These are phyloP conservation scores for Napeogenes sylphis DNA, from an alignment of 2,888 invertebrate species.

Conservation along the genomic window DNA sequence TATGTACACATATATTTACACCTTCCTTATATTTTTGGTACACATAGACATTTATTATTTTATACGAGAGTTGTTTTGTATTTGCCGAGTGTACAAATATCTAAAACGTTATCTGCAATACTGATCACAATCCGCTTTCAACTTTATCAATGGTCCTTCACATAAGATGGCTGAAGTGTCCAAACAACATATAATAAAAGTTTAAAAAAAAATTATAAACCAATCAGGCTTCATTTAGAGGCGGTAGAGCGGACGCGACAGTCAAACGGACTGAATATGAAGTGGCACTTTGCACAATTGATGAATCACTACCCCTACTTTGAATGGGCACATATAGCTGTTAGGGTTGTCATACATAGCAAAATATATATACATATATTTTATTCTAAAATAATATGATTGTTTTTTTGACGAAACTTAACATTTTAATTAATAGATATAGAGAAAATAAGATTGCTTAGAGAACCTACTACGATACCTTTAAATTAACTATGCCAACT, in stretches of 20 bases:
- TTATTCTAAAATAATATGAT: too few species aligned
- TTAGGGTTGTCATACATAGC: slow-evolving; percentile 10
- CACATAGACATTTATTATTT: too few species aligned
- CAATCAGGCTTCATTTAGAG: slow-evolving; percentile 53
- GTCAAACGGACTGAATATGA: slow-evolving; percentile 63
- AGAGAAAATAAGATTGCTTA: too few species aligned
- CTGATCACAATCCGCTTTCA: background rate
- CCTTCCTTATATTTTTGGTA: background rate
- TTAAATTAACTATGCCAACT: too few species aligned
- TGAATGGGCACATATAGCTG: slow-evolving; percentile 27
- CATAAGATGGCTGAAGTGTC: slow-evolving; percentile 26
- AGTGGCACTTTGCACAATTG: slow-evolving; percentile 70
- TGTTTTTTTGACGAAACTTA: too few species aligned
- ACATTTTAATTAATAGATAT: too few species aligned
- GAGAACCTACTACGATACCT: too few species aligned
- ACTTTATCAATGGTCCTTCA: slow-evolving; percentile 16
- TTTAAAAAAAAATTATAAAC: slow-evolving; percentile 43
- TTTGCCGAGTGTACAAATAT: too few species aligned
- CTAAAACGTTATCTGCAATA: background rate
- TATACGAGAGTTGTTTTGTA: too few species aligned
- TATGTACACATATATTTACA: background rate
- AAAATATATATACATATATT: background rate
- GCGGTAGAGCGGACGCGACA: slow-evolving; percentile 55
- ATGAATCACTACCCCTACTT: slow-evolving; percentile 62
- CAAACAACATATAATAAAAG: slow-evolving; percentile 18